Base-by-base conservation (phyloP, 2,888 invertebrate genomes). In the Eupithecia centaureata region DNA sequence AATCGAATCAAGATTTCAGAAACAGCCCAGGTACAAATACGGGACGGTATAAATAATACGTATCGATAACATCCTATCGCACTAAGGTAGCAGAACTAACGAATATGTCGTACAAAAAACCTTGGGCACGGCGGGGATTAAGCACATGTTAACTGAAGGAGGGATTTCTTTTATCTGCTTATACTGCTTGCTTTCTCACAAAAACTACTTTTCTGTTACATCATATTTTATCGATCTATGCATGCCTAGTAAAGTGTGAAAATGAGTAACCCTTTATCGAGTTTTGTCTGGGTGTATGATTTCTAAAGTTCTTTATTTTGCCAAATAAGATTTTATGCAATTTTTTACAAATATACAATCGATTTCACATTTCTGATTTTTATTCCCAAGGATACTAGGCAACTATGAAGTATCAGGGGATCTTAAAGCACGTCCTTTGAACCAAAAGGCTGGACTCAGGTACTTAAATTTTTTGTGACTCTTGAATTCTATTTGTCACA, bases 321-420 rank as follows among this genome's bases (percentile, higher is more conserved):
- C n/a, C 7, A 38, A 38, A 38, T n/a, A 38, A 38, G 38, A n/a
- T 38, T 38, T 38, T n/a, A n/a, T n/a, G 38, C n/a, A n/a, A 35
- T 33, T 5, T 35, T 35, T 35, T 35, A n/a, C n/a, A n/a, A n/a
- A n/a, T 25, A 3, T 25, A 27, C 12, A 51, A 52, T 61, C n/a
- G 33, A 33, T 42, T 61, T 32, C 32, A 38, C 54, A 60, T 18
- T 4, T 12, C 2, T 7, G n/a, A 38, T n/a, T 28, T 28, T 15
- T 12, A 22, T 61, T 65, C 61, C 65, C 61, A 65, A n/a, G 42
- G 28, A 42, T 60, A 65, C 51, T 27, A 65, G 61, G 61, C 5
- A 42, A 38, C 38, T n/a, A 38, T 38, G n/a, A 38, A 38, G 5
- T 38, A 38, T 38, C 38, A 38, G 5, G 38, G n/a, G 15, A 5